Evolutionary conservation across 2,888 invertebrate genomes (phyloP).

Genomic region (Uloborus plumipes): DNA sequence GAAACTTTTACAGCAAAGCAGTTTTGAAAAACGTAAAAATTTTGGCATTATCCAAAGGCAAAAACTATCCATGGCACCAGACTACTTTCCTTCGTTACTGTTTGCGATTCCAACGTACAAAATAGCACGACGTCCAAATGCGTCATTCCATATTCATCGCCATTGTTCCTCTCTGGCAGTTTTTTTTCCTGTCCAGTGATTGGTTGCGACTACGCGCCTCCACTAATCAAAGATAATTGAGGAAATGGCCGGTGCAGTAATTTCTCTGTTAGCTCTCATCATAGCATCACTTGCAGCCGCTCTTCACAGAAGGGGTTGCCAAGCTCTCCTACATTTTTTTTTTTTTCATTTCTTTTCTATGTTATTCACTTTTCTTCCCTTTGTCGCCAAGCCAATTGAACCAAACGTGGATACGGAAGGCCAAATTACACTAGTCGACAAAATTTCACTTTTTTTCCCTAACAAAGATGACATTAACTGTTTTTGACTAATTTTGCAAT

Average conservation of each 20-base stretch:
- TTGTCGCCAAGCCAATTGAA: slow-evolving; percentile 56
- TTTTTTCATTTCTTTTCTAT: too few species aligned
- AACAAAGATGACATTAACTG: too few species aligned
- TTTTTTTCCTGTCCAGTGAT: slow-evolving; percentile 48
- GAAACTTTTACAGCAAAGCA: too few species aligned
- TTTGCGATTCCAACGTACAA: neutral
- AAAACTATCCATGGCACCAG: neutral
- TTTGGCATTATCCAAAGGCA: neutral
- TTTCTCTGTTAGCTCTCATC: slow-evolving; percentile 56
- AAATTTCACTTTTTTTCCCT: too few species aligned
- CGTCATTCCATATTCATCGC: slow-evolving; percentile 34
- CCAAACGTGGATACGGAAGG: too few species aligned
- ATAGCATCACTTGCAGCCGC: slow-evolving; percentile 50
- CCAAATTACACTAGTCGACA: too few species aligned
- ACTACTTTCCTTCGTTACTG: neutral
- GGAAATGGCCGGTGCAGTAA: slow-evolving; percentile 59
- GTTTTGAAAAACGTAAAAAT: too few species aligned
- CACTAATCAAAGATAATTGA: slow-evolving; percentile 61
- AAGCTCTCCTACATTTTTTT: too few species aligned
- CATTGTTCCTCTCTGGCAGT: slow-evolving; percentile 15
- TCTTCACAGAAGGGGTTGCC: slow-evolving; percentile 17
- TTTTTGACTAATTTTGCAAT: too few species aligned
- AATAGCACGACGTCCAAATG: slow-evolving; percentile 29
- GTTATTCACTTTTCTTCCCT: neutral
- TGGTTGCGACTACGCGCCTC: slow-evolving; percentile 60